Evolutionary conservation across 2,888 invertebrate genomes (phyloP).

Genomic region (Hemithea aestivaria): DNA sequence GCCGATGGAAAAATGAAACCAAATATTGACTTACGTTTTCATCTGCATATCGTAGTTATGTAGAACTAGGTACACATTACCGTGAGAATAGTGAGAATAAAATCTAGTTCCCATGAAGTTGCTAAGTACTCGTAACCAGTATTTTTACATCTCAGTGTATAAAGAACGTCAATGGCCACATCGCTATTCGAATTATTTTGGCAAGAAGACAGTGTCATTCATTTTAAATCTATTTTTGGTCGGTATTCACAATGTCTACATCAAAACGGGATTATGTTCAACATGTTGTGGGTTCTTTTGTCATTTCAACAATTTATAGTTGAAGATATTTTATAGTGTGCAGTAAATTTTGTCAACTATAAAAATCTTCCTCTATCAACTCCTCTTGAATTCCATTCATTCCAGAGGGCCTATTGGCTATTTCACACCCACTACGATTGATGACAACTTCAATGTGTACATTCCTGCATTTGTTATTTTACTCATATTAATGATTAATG

Average conservation of each 20-base stretch:
- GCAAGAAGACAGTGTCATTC: constrained; percentile 66
- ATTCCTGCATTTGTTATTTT: no score
- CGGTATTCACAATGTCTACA: constrained; percentile 52
- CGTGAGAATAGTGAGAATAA: constrained; percentile 13
- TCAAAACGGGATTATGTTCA: constrained; percentile 42
- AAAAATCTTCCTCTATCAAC: no score
- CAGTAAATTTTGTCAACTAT: no score
- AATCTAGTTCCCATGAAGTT: constrained; percentile 17
- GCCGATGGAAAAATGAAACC: no score
- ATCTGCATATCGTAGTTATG: no score
- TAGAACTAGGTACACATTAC: constrained; percentile 4
- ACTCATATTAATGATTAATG: no score
- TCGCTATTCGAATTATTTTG: constrained; percentile 71
- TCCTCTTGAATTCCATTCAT: no score
- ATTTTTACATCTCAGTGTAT: constrained; percentile 17
- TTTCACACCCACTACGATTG: no score
- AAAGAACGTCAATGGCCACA: constrained; percentile 50
- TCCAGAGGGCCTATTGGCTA: no score
- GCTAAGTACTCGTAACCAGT: constrained; percentile 5
- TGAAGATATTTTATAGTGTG: no score
- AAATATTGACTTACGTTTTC: no score
- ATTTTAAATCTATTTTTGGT: constrained; percentile 70
- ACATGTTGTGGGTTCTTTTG: constrained; percentile 24
- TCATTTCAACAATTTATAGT: constrained; percentile 1
- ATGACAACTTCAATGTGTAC: no score